phyloP scores from a whole-genome alignment of 2,797 vertebrate genomes.

The Tachyglossus aculeatus region DNA sequence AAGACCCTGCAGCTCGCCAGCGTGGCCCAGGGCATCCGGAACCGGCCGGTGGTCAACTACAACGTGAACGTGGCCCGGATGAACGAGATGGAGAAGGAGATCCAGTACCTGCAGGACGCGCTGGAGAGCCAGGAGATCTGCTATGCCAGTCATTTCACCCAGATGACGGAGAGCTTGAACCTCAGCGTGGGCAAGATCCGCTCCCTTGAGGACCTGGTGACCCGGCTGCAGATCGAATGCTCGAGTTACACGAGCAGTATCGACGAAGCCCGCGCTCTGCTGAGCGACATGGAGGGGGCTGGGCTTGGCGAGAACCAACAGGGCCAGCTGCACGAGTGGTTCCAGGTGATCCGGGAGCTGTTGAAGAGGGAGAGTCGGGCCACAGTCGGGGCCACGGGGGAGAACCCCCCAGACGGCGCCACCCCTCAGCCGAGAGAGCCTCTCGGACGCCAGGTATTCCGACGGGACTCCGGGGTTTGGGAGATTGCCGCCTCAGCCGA shows the following conservation, averaged over 20 bases:
- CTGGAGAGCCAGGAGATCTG: slow-evolving; percentile 78
- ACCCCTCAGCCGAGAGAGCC: slow-evolving; percentile 80
- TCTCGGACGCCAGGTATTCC: slow-evolving; percentile 83
- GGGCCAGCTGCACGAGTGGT: slow-evolving; percentile 79
- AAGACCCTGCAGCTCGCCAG: slow-evolving; percentile 89
- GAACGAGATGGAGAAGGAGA: slow-evolving; percentile 85
- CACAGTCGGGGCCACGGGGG: slow-evolving; percentile 28
- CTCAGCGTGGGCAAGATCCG: slow-evolving; percentile 67
- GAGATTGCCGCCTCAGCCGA: no score
- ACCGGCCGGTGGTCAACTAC: slow-evolving; percentile 80
- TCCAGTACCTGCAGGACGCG: slow-evolving; percentile 80
- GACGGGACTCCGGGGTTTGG: no score
- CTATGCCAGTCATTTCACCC: slow-evolving; percentile 54
- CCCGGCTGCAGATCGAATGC: slow-evolving; percentile 70
- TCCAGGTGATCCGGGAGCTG: slow-evolving; percentile 72
- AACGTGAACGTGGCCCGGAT: slow-evolving; percentile 77
- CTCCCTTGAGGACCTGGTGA: slow-evolving; percentile 73
- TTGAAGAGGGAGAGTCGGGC: slow-evolving; percentile 61
- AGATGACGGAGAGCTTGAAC: slow-evolving; percentile 56
- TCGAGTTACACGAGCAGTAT: slow-evolving; percentile 73
- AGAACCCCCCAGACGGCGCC: slow-evolving; percentile 57
- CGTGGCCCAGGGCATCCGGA: slow-evolving; percentile 84
- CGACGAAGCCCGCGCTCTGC: slow-evolving; percentile 79
- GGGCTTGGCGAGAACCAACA: slow-evolving; percentile 67
- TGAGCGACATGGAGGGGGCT: slow-evolving; percentile 73